phyloP scores from a whole-genome alignment of 2,797 vertebrate species.

The Kryptopterus vitreolus region DNA sequence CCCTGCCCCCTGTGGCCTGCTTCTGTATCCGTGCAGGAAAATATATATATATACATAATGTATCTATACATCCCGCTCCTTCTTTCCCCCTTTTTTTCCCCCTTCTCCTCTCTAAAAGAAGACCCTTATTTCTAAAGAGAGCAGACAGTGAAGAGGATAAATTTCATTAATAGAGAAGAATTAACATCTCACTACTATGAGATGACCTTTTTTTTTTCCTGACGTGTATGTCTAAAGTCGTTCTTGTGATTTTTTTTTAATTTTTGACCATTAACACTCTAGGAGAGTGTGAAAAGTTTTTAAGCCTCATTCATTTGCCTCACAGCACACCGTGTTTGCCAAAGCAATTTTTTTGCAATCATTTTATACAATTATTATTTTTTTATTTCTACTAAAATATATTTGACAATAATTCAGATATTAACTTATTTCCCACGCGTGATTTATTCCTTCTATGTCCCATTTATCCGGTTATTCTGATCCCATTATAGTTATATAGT shows the following conservation, averaged over 20 bases:
- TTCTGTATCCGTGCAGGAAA: slow-evolving; percentile 62
- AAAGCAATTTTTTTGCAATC: no score
- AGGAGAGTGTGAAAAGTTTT: slow-evolving; percentile 76
- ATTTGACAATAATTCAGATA: no score
- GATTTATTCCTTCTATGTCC: not conserved
- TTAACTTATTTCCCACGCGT: not conserved
- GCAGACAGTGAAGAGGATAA: slow-evolving; percentile 79
- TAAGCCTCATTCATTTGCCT: slow-evolving; percentile 84
- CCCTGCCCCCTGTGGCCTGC: slow-evolving; percentile 83
- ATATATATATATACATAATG: not conserved
- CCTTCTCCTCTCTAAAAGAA: slow-evolving; percentile 24
- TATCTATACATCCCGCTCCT: not conserved
- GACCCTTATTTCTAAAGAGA: slow-evolving; percentile 66
- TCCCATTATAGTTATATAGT: not conserved
- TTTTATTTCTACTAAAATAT: not conserved
- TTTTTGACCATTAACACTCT: slow-evolving; percentile 84
- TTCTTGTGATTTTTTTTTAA: slow-evolving; percentile 85
- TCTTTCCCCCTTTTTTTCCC: slow-evolving; percentile 23
- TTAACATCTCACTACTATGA: slow-evolving; percentile 87
- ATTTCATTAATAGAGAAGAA: slow-evolving; percentile 92
- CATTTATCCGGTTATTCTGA: not conserved
- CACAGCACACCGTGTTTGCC: slow-evolving; percentile 81
- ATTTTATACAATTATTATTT: not conserved
- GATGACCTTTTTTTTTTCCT: slow-evolving; percentile 87
- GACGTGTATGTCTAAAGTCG: slow-evolving; percentile 85